Evolutionary conservation across 2,113 vertebrate genomes (phyloP), one percentile per base, ranked within the genome.

Genomic region (Xiphorhynchus elegans): DNA sequence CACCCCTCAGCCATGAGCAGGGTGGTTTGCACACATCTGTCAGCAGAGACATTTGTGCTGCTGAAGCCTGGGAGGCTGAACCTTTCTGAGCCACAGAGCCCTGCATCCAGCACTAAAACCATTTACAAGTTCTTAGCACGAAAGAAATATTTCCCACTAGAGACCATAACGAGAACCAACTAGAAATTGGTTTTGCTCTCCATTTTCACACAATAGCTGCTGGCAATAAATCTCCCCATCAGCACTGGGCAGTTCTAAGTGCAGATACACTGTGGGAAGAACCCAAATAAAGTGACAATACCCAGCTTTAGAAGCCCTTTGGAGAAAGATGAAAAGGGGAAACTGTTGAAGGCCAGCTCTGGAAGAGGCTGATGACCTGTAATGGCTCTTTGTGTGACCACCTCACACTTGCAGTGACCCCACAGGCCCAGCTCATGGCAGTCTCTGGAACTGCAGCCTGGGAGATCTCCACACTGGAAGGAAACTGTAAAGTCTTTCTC

Each of bases 151-250:
- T 87, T 91, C 89, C 91, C 93, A 79, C 89, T 66, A 93, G 89
- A 89, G 84, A 85, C 25, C 20, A 11, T 68, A 79, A 64, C 84
- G 37, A 55, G 44, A 94, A 44, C 84, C 75, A 77, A 39, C 63
- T n/a, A 68, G 81, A 92, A 97, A 87, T 86, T 95, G 85, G 6
- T 74, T 84, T 91, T 85, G 76, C 83, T 72, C 90, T 92, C 83
- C 19, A 42, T 94, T 96, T 93, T 69, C 26, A 6, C 78, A 53
- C 79, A 75, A 83, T 44, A 72, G 72, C 79, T 70, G 55, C 82
- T 17, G 66, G 83, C 80, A 78, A 72, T 84, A 84, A 96, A 90
- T 79, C 68, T 77, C 76, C 76, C 88, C 84, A 84, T 59, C 90
- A 86, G 69, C 79, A 8, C 47, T 5, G 92, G 93, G 88, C 92